phyloP scores from a whole-genome alignment of 1,140 invertebrate species.

The Leptopilina boulardi region DNA sequence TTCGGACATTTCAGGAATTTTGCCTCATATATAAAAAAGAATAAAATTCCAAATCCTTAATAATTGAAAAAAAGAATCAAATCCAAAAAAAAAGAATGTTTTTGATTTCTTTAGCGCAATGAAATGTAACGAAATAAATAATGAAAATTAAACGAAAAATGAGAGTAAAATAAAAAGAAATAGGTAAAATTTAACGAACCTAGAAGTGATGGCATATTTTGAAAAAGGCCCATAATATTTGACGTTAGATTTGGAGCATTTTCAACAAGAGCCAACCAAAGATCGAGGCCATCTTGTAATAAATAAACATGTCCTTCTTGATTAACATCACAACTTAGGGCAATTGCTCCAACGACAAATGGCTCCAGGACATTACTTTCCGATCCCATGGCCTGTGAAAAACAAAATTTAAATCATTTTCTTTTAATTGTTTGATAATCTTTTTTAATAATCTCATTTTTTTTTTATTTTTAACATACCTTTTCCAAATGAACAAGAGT shows the following conservation, averaged over 20 bases:
- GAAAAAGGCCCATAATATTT: conserved; percentile 83
- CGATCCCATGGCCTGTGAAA: conserved; percentile 79
- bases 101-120: too few species aligned
- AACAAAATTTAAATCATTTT: too few species aligned
- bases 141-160: conserved; percentile 20
- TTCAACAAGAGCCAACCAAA: conserved; percentile 91
- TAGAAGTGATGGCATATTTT: conserved; percentile 86
- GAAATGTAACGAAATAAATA: conserved; percentile 32
- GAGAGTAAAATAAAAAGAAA: conserved; percentile 8
- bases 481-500: conserved; percentile 88
- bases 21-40: too few species aligned
- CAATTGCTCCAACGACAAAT: conserved; percentile 86
- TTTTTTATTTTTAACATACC: conserved; percentile 69
- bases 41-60: too few species aligned
- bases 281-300: conserved; percentile 92
- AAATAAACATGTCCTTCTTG: conserved; percentile 91
- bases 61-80: too few species aligned
- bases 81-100: too few species aligned
- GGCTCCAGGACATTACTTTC: conserved; percentile 80
- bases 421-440: neutral
- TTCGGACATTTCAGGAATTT: too few species aligned
- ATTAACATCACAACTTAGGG: conserved; percentile 86
- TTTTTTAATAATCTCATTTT: neutral
- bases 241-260: conserved; percentile 80
- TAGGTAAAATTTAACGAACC: conserved; percentile 73